Evolutionary conservation across 2,888 invertebrate genomes (phyloP).

Genomic region (Parnassius mnemosyne): DNA sequence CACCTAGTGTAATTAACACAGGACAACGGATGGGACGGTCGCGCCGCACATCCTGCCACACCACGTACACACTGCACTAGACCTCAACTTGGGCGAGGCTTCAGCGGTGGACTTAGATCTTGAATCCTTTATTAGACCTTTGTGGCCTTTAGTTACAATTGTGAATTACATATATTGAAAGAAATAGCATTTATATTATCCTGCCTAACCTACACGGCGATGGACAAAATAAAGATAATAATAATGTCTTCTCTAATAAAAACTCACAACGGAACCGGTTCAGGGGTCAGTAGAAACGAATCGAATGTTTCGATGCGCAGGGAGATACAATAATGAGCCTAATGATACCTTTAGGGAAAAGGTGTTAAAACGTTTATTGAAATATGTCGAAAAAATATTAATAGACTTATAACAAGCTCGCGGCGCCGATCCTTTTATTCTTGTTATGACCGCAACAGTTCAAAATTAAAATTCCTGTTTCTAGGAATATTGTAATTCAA

Average conservation of each 20-base stretch:
- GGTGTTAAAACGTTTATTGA: conserved; percentile 80
- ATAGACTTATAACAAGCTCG: conserved; percentile 78
- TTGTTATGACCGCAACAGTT: conserved; percentile 14
- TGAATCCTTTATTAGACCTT: too few species aligned
- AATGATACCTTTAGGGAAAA: conserved; percentile 76
- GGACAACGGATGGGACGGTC: too few species aligned
- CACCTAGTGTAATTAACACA: too few species aligned
- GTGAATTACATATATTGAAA: too few species aligned
- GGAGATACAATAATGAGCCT: conserved; percentile 64
- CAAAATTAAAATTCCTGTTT: conserved; percentile 1
- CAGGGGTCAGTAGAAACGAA: conserved; percentile 38
- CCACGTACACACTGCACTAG: too few species aligned
- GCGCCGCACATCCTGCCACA: too few species aligned
- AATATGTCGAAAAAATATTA: conserved; percentile 74
- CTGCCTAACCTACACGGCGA: conserved; percentile 5
- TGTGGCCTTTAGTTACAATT: too few species aligned
- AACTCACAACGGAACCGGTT: conserved; percentile 18
- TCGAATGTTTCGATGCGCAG: conserved; percentile 40
- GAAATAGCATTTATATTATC: too few species aligned
- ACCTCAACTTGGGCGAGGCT: too few species aligned
- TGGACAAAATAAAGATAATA: conserved; percentile 11
- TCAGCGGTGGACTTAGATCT: too few species aligned
- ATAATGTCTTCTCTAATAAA: conserved; percentile 25
- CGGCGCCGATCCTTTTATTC: conserved; percentile 36
- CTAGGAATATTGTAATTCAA: conserved; percentile 42